Conservation (phyloP, 2,888 invertebrate genomes). For the Drosophila anomelani region DNA sequence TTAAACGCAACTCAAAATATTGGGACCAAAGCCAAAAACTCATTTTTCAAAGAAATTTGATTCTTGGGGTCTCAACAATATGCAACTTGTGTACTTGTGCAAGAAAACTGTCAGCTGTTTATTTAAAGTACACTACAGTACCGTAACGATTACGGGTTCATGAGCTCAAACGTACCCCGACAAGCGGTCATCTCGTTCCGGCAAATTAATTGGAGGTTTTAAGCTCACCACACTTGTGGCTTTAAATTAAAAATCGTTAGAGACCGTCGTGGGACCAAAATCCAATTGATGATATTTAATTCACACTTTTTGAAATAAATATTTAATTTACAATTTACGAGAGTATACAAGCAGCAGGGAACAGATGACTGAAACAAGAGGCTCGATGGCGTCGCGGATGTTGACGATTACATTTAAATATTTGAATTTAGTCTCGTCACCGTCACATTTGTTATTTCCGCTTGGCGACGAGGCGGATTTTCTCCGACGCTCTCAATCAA, state of each 20-base stretch:
- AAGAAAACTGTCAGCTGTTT: too few species aligned
- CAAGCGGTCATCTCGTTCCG: too few species aligned
- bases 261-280: neutral
- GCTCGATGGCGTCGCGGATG: slow-evolving; percentile 71
- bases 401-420: slow-evolving; percentile 80
- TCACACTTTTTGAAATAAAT: slow-evolving; percentile 77
- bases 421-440: slow-evolving; percentile 66
- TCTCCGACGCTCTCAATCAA: slow-evolving; percentile 30
- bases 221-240: neutral
- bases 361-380: neutral
- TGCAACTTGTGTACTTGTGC: too few species aligned
- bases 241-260: neutral
- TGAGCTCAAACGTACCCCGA: too few species aligned
- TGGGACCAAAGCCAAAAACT: too few species aligned
- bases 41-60: too few species aligned
- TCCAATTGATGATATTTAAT: slow-evolving; percentile 73
- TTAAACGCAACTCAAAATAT: too few species aligned
- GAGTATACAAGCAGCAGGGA: slow-evolving; percentile 25
- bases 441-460: slow-evolving; percentile 78
- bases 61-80: too few species aligned
- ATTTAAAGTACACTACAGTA: too few species aligned
- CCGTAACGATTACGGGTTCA: too few species aligned
- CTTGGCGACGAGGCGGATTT: slow-evolving; percentile 74
- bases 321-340: slow-evolving; percentile 80
- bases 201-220: too few species aligned